A percentile compares a stretch with the other conserved stretches of the same genome.
These are phyloP conservation scores for Galagoides demidoff DNA, from an alignment of 2,797 vertebrate species.

Conservation along the genomic window DNA sequence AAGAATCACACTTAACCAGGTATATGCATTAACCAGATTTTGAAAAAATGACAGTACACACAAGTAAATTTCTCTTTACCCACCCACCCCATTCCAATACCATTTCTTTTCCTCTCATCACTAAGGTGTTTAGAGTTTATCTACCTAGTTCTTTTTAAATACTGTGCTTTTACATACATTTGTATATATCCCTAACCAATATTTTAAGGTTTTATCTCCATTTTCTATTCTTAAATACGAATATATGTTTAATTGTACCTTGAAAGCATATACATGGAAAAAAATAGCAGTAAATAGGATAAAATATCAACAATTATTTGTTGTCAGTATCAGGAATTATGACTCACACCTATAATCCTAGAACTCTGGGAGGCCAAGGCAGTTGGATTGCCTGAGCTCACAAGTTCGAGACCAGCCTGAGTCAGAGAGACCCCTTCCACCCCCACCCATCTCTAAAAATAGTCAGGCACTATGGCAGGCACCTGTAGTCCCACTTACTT, in stretches of 20 bases:
- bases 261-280: neutral
- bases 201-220: neutral
- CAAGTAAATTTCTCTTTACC: neutral
- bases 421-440: too few relatives aligned
- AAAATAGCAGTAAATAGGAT: neutral
- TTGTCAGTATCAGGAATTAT: neutral
- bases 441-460: too few relatives aligned
- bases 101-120: neutral
- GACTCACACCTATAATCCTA: too few relatives aligned
- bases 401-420: too few relatives aligned
- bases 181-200: neutral
- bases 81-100: neutral
- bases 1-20: constrained; percentile 36
- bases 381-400: too few relatives aligned
- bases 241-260: neutral
- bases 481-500: too few relatives aligned
- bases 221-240: constrained; percentile 8
- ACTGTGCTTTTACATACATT: neutral
- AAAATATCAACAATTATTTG: neutral
- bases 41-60: neutral
- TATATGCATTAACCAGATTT: constrained; percentile 20
- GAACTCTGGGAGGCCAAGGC: too few relatives aligned
- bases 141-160: neutral
- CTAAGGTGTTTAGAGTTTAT: neutral
- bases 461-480: too few relatives aligned